Evolutionary conservation across 37 sponge, comb jelly and placozoan species (phyloP).

Genomic region (Bolinopsis microptera): DNA sequence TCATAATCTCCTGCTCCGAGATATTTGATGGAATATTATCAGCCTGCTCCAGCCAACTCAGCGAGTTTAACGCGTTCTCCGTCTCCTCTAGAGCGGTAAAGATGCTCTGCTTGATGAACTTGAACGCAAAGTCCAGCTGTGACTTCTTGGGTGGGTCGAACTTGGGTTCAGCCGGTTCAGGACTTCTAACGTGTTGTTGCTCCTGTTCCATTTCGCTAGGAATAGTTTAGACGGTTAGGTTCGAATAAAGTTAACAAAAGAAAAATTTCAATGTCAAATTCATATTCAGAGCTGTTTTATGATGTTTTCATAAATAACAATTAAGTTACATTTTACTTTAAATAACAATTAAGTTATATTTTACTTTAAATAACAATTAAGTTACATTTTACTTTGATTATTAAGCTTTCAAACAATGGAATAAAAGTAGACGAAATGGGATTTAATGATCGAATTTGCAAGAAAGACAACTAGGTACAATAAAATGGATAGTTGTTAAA

Average conservation of each 20-base stretch:
- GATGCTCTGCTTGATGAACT: slow-evolving; percentile 66
- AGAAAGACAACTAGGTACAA: no score
- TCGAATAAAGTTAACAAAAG: not conserved
- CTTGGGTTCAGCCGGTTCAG: not conserved
- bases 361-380: no score
- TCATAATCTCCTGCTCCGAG: slow-evolving; percentile 63
- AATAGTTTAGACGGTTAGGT: not conserved
- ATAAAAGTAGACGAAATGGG: no score
- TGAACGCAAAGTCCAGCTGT: slow-evolving; percentile 63
- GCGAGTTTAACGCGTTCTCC: slow-evolving; percentile 15
- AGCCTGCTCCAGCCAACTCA: not conserved
- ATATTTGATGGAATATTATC: slow-evolving; percentile 49
- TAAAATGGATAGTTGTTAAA: no score
- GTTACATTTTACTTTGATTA: no score
- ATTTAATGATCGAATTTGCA: no score
- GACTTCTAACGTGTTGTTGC: not conserved
- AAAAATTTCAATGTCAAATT: no score
- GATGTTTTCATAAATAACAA: no score
- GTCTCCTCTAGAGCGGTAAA: slow-evolving; percentile 51
- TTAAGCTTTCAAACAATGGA: no score
- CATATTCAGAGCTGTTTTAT: no score
- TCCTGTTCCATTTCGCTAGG: slow-evolving; percentile 40
- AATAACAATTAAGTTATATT: no score
- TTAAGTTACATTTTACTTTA: no score
- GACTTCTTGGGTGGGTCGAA: slow-evolving; percentile 49